These are phyloP conservation scores for Loxodonta africana DNA, from an alignment of 2,113 vertebrate genomes.

Conservation along the genomic window DNA sequence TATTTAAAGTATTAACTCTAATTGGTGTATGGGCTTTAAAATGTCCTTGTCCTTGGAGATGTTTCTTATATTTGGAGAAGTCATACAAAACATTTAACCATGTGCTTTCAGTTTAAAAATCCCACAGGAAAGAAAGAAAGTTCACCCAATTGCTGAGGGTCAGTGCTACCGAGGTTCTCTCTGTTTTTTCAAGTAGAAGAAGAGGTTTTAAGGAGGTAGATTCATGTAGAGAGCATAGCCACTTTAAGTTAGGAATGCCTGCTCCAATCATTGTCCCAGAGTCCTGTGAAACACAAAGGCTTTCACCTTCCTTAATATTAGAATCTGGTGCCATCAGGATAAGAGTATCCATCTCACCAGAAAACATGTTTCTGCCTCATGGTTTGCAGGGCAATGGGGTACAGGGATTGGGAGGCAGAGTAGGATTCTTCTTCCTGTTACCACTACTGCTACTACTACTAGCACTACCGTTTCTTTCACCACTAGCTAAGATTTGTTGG, in stretches of 20 bases:
- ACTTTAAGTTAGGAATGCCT: not conserved
- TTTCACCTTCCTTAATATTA: not conserved
- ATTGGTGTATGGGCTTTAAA: not conserved
- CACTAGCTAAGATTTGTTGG: not conserved
- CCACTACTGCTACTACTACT: not conserved
- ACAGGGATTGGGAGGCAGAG: not conserved
- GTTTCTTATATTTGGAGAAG: slow-evolving; percentile 4
- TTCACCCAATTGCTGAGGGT: not conserved
- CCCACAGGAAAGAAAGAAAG: not conserved
- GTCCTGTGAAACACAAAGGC: not conserved
- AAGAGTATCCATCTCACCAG: not conserved
- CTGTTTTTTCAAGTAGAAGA: not conserved
- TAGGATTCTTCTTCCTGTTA: not conserved
- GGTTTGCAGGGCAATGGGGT: not conserved
- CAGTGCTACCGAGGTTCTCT: not conserved
- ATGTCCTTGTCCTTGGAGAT: not conserved
- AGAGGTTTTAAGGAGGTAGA: not conserved
- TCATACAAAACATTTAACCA: not conserved
- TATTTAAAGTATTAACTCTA: not conserved
- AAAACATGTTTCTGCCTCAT: not conserved
- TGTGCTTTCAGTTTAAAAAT: not conserved
- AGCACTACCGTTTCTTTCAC: not conserved
- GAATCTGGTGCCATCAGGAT: not conserved
- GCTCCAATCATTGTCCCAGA: not conserved
- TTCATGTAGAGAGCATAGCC: no score